Evolutionary conservation across 2,888 invertebrate genomes (phyloP), one percentile per base, ranked within the genome.

Genomic region (Colostygia pectinataria): DNA sequence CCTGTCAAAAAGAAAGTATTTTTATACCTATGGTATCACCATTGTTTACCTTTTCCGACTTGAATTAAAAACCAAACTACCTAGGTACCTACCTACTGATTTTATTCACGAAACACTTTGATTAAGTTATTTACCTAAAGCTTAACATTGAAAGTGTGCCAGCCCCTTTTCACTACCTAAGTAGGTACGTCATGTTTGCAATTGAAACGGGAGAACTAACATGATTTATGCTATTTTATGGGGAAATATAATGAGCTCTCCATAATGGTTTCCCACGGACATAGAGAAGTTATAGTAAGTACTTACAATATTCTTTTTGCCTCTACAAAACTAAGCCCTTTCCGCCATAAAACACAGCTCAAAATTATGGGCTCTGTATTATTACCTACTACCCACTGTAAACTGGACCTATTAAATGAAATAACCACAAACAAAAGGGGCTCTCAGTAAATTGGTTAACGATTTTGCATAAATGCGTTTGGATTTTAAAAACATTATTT

Each of bases 181-280:
- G 2, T 15, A 20, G 20, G 20, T 20, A 20, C 5, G 18, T 23
- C 46, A 39, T 28, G 32, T 33, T 46, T 34, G 38, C 45, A 45
- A 32, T 39, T 39, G 20, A 20, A 39, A 46, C 23, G 10, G 33
- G 27, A 39, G 39, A 18, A 32, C 36, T 14, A 10, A 18, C 39
- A 46, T 46, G 46, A 33, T 46, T 46, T 40, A 47, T 40, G 34
- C 28, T 15, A 34, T 45, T 39, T n/a, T 39, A 39, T 28, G 20
- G 28, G 13, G 14, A 40, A 40, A 34, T 23, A 34, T 25, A 32
- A 33, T 38, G 27, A n/a, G 25, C 15, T 15, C 25, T 7, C 20
- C 13, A 20, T 40, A 38, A 28, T 40, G 18, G 34, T 40, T 47
- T 47, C 46, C 46, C 46, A 46, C 39, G 39, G 46, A 39, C 38